Evolutionary conservation across 2,888 invertebrate genomes (phyloP), one percentile per base, ranked within the genome.

Genomic region (Pilophorus perplexus): DNA sequence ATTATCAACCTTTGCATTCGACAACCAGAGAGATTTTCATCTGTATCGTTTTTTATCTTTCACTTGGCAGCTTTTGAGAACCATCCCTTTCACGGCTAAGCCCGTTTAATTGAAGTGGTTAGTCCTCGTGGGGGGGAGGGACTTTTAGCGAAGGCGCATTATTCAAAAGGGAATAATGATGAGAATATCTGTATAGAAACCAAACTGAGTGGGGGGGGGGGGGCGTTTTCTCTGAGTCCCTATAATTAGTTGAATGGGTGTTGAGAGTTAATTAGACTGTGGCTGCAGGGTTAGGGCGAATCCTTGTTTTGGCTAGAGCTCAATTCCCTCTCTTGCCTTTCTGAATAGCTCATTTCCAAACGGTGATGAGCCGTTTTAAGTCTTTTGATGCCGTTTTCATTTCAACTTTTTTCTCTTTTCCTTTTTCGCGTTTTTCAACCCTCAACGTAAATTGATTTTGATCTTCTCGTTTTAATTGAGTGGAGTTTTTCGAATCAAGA

Each of bases 261-360:
- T 62, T 46, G 62, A 33, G 52, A 48, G 62, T 62, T 62, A 62
- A 62, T 62, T 62, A 62, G 46, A 27, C 46, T 18, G 62, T 12
- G 46, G 46, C 62, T 48, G n/a, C 25, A 33, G 37, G 14, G 62
- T 28, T 62, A 28, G 46, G 46, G 20, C 22, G 46, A 62, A 62
- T 46, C 62, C 59, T 62, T 62, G 62, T 62, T 62, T 62, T 62
- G 62, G 62, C 62, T 62, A 62, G 44, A 48, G 46, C 62, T 62
- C 62, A 62, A 62, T 62, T 62, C 48, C 46, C 62, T 57, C 27
- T 2, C 25, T 46, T 38, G 14, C 20, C 28, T 27, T 16, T 37
- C 38, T 46, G 62, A 62, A 62, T 62, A 28, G 62, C 46, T 62
- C 28, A 62, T 48, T 62, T 48, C 46, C 46, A 62, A 62, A 62